Percentiles rank a stretch among this genome's conserved stretches.
Evolutionary conservation across 2,797 vertebrate species (phyloP).

Genomic region (Clarias platycephalus): DNA sequence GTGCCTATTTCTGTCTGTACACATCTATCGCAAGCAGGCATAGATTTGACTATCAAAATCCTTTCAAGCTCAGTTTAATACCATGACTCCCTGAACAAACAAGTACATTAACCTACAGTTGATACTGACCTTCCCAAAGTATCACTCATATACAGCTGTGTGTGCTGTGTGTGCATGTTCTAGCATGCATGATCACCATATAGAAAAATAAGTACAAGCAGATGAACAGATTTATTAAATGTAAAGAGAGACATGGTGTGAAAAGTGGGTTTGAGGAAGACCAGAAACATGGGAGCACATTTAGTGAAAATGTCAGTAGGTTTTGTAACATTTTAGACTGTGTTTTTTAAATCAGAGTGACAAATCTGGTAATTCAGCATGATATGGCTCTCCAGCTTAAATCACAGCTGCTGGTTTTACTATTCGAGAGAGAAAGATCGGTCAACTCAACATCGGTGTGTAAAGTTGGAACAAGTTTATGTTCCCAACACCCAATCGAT

Average conservation of each 20-base stretch:
- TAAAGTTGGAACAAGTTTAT: background rate
- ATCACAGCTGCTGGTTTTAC: background rate
- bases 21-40: conserved; percentile 57
- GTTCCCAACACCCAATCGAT: background rate
- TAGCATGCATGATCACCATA: background rate
- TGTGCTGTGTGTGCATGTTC: background rate
- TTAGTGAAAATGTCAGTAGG: background rate
- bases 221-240: background rate
- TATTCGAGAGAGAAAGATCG: background rate
- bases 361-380: background rate
- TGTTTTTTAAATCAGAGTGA: too few relatives aligned
- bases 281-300: background rate
- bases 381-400: background rate
- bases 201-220: background rate
- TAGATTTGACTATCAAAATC: conserved; percentile 48
- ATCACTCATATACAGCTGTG: background rate
- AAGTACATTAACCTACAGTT: conserved; percentile 1
- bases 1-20: conserved; percentile 76
- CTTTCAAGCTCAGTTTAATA: conserved; percentile 41
- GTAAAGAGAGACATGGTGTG: background rate
- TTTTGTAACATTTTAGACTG: background rate
- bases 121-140: background rate
- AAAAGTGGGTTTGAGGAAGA: background rate
- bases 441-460: too few relatives aligned
- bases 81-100: conserved; percentile 31